Percentiles rank a stretch among this genome's conserved stretches.
Conservation (phyloP, 2,113 vertebrate genomes). For the Tyto alba region DNA sequence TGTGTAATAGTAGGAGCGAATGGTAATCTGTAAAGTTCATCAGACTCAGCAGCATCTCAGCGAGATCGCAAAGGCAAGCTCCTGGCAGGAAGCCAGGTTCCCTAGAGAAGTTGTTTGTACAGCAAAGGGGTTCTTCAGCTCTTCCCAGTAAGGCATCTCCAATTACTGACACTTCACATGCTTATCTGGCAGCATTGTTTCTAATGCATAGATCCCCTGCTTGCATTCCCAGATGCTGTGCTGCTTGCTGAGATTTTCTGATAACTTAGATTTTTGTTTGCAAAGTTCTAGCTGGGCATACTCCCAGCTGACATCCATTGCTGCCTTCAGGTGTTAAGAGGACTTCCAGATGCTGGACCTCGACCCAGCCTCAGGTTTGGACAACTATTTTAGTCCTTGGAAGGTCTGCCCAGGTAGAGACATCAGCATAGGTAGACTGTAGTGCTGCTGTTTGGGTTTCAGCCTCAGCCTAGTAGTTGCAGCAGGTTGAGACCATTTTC, state of each 20-base stretch:
- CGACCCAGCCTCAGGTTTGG: background rate
- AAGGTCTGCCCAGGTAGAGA: background rate
- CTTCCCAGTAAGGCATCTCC: too few species aligned
- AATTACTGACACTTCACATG: too few species aligned
- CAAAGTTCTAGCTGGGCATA: background rate
- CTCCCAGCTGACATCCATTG: background rate
- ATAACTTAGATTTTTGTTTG: background rate
- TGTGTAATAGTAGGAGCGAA: background rate
- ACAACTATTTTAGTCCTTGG: background rate
- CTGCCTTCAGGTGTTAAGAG: background rate
- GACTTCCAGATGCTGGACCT: background rate
- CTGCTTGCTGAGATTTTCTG: background rate
- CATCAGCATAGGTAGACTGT: background rate
- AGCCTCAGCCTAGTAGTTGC: background rate
- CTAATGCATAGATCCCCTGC: background rate
- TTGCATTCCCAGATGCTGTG: accelerated
- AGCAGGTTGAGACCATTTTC: background rate
- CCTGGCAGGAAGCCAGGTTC: background rate
- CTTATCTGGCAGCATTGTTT: background rate
- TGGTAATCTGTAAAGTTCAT: background rate
- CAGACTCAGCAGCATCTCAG: background rate
- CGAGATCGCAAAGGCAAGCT: background rate
- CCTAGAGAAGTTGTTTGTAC: background rate
- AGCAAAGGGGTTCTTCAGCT: background rate
- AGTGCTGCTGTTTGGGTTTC: background rate